Percentiles rank a stretch among this genome's conserved stretches.
Conservation (phyloP, 2,113 vertebrate genomes). For the Phrynocephalus versicolor region DNA sequence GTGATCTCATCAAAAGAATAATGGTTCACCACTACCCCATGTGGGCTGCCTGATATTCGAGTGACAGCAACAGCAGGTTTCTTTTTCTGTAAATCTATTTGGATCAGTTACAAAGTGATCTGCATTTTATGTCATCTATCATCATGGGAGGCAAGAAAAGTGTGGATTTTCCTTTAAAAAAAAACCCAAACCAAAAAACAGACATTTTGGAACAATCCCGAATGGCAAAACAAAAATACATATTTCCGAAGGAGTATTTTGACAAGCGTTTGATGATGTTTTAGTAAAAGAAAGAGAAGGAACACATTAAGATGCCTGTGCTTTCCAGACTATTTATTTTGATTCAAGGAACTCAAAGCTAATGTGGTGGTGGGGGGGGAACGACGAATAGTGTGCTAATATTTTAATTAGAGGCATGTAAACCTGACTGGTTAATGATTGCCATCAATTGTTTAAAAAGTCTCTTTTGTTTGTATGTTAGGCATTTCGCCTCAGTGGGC, state of each 20-base stretch:
- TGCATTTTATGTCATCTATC: background rate
- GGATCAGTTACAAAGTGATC: slow-evolving; percentile 46
- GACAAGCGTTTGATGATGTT: slow-evolving; percentile 5
- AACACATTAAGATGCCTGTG: background rate
- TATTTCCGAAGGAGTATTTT: slow-evolving; percentile 22
- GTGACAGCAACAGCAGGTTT: slow-evolving; percentile 42
- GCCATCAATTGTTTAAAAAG: background rate
- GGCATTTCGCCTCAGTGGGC: background rate
- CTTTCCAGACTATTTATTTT: background rate
- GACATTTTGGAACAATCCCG: background rate
- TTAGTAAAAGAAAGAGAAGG: background rate
- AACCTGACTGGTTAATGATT: background rate
- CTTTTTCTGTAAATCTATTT: slow-evolving; percentile 55
- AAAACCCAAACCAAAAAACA: background rate
- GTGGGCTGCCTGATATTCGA: slow-evolving; percentile 34
- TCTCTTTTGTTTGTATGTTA: background rate
- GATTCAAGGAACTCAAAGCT: background rate
- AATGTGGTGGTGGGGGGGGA: background rate
- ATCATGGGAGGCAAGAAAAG: background rate
- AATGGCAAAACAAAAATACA: background rate
- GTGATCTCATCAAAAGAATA: slow-evolving; percentile 61
- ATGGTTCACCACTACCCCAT: slow-evolving; percentile 47
- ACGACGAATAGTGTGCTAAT: background rate
- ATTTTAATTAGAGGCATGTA: background rate
- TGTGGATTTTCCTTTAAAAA: background rate